These are phyloP conservation scores for Folsomia candida DNA, from an alignment of 2,888 invertebrate species.

Conservation along the genomic window DNA sequence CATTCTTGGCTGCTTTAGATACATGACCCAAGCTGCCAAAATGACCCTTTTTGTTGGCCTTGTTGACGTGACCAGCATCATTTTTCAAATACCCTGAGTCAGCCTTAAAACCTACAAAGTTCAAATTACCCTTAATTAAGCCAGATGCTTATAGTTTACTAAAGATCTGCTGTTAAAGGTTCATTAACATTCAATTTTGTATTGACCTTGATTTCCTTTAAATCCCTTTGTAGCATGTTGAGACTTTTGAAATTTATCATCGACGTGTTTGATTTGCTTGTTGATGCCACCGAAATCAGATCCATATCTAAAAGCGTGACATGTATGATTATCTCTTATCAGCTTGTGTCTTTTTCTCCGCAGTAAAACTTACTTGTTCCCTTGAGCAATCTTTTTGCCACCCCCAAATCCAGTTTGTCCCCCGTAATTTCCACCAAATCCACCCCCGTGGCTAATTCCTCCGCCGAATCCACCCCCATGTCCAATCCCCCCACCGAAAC, in stretches of 20 bases:
- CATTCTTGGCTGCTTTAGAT: conserved; percentile 43
- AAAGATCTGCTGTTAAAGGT: no score
- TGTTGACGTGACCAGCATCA: conserved; percentile 42
- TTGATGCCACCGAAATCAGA: conserved; percentile 39
- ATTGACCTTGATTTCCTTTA: conserved; percentile 40
- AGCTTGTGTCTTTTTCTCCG: no score
- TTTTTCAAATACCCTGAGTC: conserved; percentile 33
- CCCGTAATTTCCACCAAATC: conserved; percentile 22
- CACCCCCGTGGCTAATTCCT: conserved; percentile 27
- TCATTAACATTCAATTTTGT: no score
- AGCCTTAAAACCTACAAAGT: conserved; percentile 28
- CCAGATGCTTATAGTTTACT: no score
- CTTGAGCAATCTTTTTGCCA: conserved; percentile 26
- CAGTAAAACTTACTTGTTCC: conserved; percentile 20
- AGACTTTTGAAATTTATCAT: conserved; percentile 29
- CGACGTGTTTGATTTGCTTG: conserved; percentile 36
- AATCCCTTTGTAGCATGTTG: conserved; percentile 33
- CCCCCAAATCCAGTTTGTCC: conserved; percentile 12
- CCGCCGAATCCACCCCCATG: conserved; percentile 22
- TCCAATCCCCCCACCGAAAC: conserved; percentile 35
- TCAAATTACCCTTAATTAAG: no score
- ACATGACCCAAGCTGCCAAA: conserved; percentile 40
- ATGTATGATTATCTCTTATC: no score
- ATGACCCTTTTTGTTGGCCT: conserved; percentile 45
- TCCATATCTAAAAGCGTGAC: conserved; percentile 40